Base-by-base conservation (phyloP, 2,888 invertebrate species). In the Bruchidius siliquastri region DNA sequence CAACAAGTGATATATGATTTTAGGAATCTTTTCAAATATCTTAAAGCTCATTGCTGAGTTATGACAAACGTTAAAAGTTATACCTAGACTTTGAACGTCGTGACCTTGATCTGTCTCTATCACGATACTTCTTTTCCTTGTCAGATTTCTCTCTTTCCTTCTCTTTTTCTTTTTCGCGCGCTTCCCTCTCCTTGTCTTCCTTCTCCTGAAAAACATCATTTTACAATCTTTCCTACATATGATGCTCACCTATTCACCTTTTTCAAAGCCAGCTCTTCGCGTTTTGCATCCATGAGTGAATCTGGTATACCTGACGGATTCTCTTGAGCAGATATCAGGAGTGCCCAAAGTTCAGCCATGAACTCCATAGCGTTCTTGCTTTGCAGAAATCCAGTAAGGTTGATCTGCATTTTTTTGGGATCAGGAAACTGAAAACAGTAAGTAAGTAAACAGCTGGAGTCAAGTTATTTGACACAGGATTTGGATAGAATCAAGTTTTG, bases 361-460 rank as follows among this genome's bases (percentile, higher is more conserved):
- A 99, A 99, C 81, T 96, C 93, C 68, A 99, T 91, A 21, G 99
- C 98, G 88, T 98, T 97, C 87, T 97, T 96, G 18, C 98, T 98
- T 85, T 99, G 99, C 77, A 99, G 89, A 87, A 99, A 99, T 70
- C 99, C 99, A 70, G 99, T 99, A 87, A 99, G 90, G 88, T 99
- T 99, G 84, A 99, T 99, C 91, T 99, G 99, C 94, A 99, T 99
- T 88, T 97, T 96, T 88, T 97, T 96, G 71, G 98, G 97, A 89
- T 98, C 97, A 72, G 98, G 98, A 88, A 92, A 95, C 95, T 96
- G 89, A 85, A 88, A 90, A 74, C 66, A n/a, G n/a, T n/a, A n/a
- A n/a, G n/a, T n/a, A n/a, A n/a, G n/a, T n/a, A n/a, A n/a, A n/a
- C n/a, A n/a, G n/a, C n/a, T n/a, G n/a, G n/a, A n/a, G n/a, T n/a